Conservation (phyloP, 1,140 invertebrate genomes). For the Platyscapa corneri region DNA sequence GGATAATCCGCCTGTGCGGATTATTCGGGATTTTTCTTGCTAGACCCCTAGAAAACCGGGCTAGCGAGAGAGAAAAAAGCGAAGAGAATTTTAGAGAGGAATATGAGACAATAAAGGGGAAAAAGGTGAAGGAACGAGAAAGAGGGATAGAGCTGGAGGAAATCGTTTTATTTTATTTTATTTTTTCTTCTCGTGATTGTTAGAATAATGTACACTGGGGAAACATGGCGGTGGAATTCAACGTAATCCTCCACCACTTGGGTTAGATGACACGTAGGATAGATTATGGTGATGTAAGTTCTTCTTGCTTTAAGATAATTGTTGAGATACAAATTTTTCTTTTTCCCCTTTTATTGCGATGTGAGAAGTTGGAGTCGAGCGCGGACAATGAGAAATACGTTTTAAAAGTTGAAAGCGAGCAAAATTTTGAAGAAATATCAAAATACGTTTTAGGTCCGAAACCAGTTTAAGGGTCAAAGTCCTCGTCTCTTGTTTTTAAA, state of each 20-base stretch:
- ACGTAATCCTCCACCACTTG: neutral
- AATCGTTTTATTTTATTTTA: conserved; percentile 36
- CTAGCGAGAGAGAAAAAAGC: conserved; percentile 47
- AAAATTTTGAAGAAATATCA: neutral
- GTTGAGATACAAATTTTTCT: conserved; percentile 9
- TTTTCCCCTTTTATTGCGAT: neutral
- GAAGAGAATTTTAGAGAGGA: conserved; percentile 37
- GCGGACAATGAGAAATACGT: neutral
- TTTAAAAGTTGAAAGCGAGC: neutral
- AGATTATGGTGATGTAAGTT: conserved; percentile 16
- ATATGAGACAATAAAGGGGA: conserved; percentile 38
- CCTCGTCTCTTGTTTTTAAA: neutral
- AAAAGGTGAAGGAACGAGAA: neutral
- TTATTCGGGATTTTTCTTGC: conserved; percentile 71
- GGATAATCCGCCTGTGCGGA: conserved; percentile 71
- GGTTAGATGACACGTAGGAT: conserved; percentile 13
- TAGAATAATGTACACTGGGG: conserved; percentile 12
- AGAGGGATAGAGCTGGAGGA: neutral
- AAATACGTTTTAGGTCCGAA: neutral
- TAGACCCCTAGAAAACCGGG: conserved; percentile 59
- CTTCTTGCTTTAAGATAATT: neutral
- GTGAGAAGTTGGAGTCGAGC: neutral
- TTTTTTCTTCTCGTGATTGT: conserved; percentile 9
- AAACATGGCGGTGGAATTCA: conserved; percentile 23
- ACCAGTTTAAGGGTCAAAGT: neutral